Evolutionary conservation across 2,113 vertebrate species (phyloP), one percentile per base, ranked within the genome.

Genomic region (Hymenochirus boettgeri): DNA sequence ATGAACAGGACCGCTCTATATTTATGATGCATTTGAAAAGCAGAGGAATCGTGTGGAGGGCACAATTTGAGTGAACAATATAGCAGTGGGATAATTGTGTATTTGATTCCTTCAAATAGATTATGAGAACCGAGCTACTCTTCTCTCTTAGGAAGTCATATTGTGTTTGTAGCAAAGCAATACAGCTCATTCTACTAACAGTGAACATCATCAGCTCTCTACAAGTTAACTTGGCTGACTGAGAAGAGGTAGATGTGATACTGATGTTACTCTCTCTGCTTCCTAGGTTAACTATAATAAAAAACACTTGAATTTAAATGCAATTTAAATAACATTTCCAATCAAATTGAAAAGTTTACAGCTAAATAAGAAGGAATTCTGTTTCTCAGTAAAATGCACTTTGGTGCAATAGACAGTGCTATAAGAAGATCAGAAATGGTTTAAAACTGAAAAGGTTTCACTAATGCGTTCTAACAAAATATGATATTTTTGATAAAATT

Each of bases 41-140:
- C 72, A 82, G n/a, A n/a, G 56, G 52, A 62, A 76, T 81, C 76
- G 78, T 77, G 74, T 70, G 73, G 80, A 81, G 77, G 80, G 73
- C 67, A 78, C 75, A 66, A 80, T 80, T 72, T 74, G 53, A 75
- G 62, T 72, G 76, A 72, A 71, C 69, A 78, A 71, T 78, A 74
- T 56, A 78, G 65, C 62, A 74, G 65, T 71, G 67, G 77, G 80
- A 78, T 77, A 80, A 81, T 74, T 73, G 73, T 79, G 75, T 63
- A 63, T 73, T 83, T 72, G 62, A 77, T 73, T 80, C 61, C 76
- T 81, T 71, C 79, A 77, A 66, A 79, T 65, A 54, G 79, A 65
- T 86, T 83, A 79, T 61, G 60, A 42, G 62, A 7, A 72, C 29
- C 3, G 71, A 69, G 57, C 29, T 77, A 69, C 66, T 79, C 2